A percentile compares a stretch with the other conserved stretches of the same genome.
phyloP scores from a whole-genome alignment of 2,113 vertebrate genomes.

The Penelope pileata region DNA sequence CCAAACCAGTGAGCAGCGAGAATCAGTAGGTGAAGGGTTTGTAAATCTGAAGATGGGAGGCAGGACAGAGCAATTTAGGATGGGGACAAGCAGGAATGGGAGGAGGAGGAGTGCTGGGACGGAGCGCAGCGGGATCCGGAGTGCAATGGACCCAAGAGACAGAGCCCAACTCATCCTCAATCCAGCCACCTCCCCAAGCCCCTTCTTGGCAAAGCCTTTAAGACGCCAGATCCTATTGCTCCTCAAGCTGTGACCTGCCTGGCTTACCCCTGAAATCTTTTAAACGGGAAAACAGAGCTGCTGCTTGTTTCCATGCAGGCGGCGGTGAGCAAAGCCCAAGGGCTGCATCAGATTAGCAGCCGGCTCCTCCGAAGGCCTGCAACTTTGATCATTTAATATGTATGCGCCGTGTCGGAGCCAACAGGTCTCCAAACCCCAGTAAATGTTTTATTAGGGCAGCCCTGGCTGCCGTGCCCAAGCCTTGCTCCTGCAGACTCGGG shows the following conservation, averaged over 20 bases:
- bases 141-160: not conserved
- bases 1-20: not conserved
- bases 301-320: conserved; percentile 26
- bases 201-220: not conserved
- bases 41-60: not conserved
- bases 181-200: not conserved
- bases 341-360: conserved; percentile 27
- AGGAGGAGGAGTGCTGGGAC: not conserved
- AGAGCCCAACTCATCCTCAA: not conserved
- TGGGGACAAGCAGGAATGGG: not conserved
- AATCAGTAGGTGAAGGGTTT: not conserved
- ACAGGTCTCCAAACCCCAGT: conserved; percentile 9
- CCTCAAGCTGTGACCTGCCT: not conserved
- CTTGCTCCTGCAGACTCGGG: not conserved
- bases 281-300: conserved; percentile 12
- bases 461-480: not conserved
- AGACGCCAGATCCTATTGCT: not conserved
- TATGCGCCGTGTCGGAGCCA: not conserved
- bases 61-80: not conserved
- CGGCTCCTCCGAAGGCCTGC: not conserved
- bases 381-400: not conserved
- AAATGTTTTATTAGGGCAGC: conserved; percentile 47
- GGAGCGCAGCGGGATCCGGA: not conserved
- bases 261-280: conserved; percentile 44
- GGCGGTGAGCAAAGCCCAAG: conserved; percentile 48